Base-by-base conservation (phyloP, 2,797 vertebrate species). In the Scomberomorus guttatus region DNA sequence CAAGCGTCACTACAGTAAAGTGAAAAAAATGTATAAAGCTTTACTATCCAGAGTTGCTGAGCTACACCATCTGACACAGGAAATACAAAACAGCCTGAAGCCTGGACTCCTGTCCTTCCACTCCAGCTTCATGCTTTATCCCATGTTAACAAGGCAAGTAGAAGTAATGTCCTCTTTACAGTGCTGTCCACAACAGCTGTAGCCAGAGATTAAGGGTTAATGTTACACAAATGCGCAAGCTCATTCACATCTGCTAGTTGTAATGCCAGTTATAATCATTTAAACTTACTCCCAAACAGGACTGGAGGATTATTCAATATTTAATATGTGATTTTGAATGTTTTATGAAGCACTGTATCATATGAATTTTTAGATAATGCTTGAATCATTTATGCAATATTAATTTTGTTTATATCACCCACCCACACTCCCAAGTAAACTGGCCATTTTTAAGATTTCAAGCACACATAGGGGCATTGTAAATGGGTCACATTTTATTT, bases 61-160 rank as follows among this genome's bases (percentile, higher is more conserved):
- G 25, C 34, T 74, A 42, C 24, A 67, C 29, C 62, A 59, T 55
- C 57, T 75, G 71, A 82, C 64, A 62, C 37, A 63, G n/a, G 37
- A 20, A 79, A 48, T 27, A 75, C 13, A 29, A 62, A 77, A 83
- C 79, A 69, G 72, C 79, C 75, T 65, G 54, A 75, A 84, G 79
- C 72, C 39, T 55, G 34, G 25, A 63, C 54, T 72, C 20, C 20
- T 81, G 67, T 84, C 75, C 56, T 52, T 72, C 20, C 56, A 70
- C 32, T 57, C 86, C 37, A 87, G 61, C 66, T 60, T 87, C 70
- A 80, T 1, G 1, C 11, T 58, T 66, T 65, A 63, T 62, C 51
- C 34, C 51, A 15, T 48, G 32, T 78, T 74, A 77, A 66, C 73
- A 66, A 81, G 65, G 75, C 67, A 67, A 79, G 58, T n/a, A 70